A percentile compares a stretch with the other conserved stretches of the same genome.
phyloP scores from a whole-genome alignment of 2,113 vertebrate genomes.

The Oriolus oriolus region DNA sequence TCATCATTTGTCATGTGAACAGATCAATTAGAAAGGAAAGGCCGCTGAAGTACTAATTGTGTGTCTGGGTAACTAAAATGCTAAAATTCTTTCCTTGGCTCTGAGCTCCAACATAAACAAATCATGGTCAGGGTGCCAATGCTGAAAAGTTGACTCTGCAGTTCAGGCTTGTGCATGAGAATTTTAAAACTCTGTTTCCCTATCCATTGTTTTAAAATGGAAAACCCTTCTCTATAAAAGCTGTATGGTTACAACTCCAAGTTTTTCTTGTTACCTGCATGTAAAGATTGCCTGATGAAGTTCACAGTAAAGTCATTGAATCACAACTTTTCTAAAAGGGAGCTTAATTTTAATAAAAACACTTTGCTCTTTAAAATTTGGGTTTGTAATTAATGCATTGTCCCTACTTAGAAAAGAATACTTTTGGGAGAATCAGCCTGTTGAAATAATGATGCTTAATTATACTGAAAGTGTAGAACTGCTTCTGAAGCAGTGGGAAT shows the following conservation, averaged over 20 bases:
- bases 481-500: not conserved
- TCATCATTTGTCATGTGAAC: conserved; percentile 55
- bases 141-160: not conserved
- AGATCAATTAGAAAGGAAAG: conserved; percentile 34
- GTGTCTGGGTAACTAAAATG: not conserved
- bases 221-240: not conserved
- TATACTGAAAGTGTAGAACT: not conserved
- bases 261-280: not conserved
- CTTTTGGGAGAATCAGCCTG: not conserved
- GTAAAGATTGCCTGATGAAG: not conserved
- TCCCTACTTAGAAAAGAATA: not conserved
- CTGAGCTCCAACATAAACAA: not conserved
- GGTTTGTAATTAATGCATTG: not conserved
- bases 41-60: conserved; percentile 14
- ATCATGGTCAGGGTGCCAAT: not conserved
- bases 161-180: not conserved
- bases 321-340: not conserved
- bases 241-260: not conserved
- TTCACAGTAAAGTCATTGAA: not conserved
- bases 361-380: not conserved
- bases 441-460: not conserved
- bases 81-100: not conserved
- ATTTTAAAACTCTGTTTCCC: not conserved
- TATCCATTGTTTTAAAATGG: not conserved
- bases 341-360: not conserved